Percentiles rank a stretch among this genome's conserved stretches.
Conservation (phyloP, 30 jellyfish, hydroid and myxozoan species). For the Catostylus mosaicus region DNA sequence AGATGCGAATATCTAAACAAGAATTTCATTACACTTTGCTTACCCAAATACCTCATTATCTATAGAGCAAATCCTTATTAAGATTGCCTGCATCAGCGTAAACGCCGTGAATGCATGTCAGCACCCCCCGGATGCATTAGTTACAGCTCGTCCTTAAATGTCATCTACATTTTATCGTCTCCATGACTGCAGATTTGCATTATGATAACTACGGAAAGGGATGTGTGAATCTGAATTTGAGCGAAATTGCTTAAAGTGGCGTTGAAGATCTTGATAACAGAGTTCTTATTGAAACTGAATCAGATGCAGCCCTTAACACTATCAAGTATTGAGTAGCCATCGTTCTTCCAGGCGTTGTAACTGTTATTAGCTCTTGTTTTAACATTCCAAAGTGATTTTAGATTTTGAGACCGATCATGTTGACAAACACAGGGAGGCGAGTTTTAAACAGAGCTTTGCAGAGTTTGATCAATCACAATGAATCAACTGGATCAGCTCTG, state of each 20-base stretch:
- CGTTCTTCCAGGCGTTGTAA: no score
- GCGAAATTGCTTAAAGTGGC: no score
- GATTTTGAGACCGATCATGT: conserved; percentile 33
- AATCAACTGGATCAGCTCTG: conserved; percentile 57
- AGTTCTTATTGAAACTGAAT: neutral
- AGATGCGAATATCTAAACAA: no score
- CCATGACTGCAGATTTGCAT: neutral
- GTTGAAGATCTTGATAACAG: no score
- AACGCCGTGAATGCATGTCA: no score
- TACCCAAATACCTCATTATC: no score
- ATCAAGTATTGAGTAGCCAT: neutral
- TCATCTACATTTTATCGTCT: neutral
- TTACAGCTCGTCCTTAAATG: neutral
- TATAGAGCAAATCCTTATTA: no score
- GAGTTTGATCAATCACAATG: conserved; percentile 72
- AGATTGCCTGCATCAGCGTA: no score
- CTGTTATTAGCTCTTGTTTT: neutral
- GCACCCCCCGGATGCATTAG: no score
- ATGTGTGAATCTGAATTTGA: no score
- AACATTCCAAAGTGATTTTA: neutral
- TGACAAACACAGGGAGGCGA: conserved; percentile 73
- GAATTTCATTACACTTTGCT: no score
- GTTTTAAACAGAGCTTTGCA: conserved; percentile 67
- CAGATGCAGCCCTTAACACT: neutral
- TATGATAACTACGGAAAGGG: neutral